A percentile compares a stretch with the other conserved stretches of the same genome.
Conservation (phyloP, 1,140 invertebrate species). For the Hycleus cichorii region DNA sequence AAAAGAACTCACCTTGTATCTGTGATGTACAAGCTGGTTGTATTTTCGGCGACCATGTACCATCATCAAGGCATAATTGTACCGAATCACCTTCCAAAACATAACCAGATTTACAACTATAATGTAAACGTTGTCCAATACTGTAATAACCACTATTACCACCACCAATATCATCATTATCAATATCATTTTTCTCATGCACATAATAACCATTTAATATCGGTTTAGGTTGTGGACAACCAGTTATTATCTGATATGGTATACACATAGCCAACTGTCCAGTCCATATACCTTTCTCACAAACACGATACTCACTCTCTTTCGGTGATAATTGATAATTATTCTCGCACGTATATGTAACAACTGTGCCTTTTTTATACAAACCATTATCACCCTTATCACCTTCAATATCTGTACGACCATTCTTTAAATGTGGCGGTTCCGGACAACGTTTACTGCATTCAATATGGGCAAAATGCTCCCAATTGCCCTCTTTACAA, state of each 20-base stretch:
- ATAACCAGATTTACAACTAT: constrained; percentile 42
- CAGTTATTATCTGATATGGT: constrained; percentile 12
- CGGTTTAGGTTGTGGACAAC: constrained; percentile 28
- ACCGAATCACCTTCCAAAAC: constrained; percentile 35
- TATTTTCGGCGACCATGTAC: constrained; percentile 42
- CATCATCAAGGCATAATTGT: constrained; percentile 38
- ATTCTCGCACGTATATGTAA: constrained; percentile 32
- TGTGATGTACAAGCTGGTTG: constrained; percentile 34
- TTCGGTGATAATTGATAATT: constrained; percentile 31
- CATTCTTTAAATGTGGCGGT: constrained; percentile 29
- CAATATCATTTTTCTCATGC: constrained; percentile 23
- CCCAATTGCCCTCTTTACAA: constrained; percentile 31
- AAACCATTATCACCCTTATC: constrained; percentile 15
- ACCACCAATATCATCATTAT: not conserved
- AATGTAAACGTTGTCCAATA: constrained; percentile 34
- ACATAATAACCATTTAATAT: constrained; percentile 37
- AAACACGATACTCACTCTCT: constrained; percentile 32
- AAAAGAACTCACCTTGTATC: constrained; percentile 7
- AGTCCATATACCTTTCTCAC: constrained; percentile 38
- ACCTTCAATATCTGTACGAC: constrained; percentile 23
- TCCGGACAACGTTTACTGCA: constrained; percentile 28
- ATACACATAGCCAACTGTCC: constrained; percentile 32
- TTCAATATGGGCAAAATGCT: constrained; percentile 15
- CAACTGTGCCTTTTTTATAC: constrained; percentile 33
- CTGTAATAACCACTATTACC: constrained; percentile 4